Evolutionary conservation across 2,113 vertebrate species (phyloP), one percentile per base, ranked within the genome.

Genomic region (Mola mola): DNA sequence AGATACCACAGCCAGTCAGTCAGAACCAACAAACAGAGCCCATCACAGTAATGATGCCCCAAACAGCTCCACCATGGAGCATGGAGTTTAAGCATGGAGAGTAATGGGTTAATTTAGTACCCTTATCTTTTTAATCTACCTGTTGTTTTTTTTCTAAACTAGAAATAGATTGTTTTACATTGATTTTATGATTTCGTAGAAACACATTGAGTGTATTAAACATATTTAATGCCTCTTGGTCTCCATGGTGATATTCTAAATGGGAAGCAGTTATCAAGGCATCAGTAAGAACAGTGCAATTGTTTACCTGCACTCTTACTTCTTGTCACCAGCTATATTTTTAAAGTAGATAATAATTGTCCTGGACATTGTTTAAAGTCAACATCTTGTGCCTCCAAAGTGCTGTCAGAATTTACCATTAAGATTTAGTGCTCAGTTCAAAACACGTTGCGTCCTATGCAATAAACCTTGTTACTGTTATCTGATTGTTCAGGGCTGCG

Each of bases 1-100:
- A 33, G 69, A 60, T 41, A 34, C 20, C 60, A 41, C 24, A 52
- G 59, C 53, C 38, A 17, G 4, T 43, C 11, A 5, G 26, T 38
- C 42, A 6, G 22, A n/a, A 16, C 17, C 16, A 28, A 52, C 53
- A 43, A 36, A 9, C 25, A 19, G 38, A 41, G 38, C 13, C 16
- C 26, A 15, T 41, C 42, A 20, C 10, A 61, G 55, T 36, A 63
- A 2, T 42, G 25, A 44, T 53, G 67, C 56, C 61, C 48, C 46
- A 36, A 26, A 56, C 48, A 20, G 53, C 43, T 60, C 38, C 44
- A 36, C 36, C 12, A 16, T 29, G 29, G 48, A 84, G 88, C 88
- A 89, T 87, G 85, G 59, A 67, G 69, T 83, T 69, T 83, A 76
- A 85, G 86, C 88, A 89, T 88, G 87, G 42, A 43, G 37, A 41